A percentile compares a stretch with the other conserved stretches of the same genome.
Conservation (phyloP, 2,797 vertebrate species). For the Brachyrhaphis roseni region DNA sequence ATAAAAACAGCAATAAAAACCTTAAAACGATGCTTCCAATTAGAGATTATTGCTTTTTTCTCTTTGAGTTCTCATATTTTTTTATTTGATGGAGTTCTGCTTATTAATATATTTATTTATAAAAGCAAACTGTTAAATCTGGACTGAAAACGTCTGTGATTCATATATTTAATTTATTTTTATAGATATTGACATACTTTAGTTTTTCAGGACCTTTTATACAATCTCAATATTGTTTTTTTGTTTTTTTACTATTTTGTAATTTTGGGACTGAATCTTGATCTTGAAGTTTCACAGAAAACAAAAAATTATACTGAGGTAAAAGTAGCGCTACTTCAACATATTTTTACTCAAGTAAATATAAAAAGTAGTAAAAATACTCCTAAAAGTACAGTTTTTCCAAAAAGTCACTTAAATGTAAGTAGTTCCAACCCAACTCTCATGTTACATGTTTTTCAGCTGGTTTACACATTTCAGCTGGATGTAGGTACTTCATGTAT, state of each 20-base stretch:
- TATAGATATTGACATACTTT: background rate
- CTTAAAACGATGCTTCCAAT: background rate
- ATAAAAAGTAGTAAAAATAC: too few relatives aligned
- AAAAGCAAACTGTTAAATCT: background rate
- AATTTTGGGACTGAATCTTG: too few relatives aligned
- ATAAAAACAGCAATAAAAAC: background rate
- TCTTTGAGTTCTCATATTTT: background rate
- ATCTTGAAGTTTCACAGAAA: too few relatives aligned
- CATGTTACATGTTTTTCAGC: conserved; percentile 5
- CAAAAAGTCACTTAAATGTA: too few relatives aligned
- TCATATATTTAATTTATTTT: background rate
- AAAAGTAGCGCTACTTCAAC: too few relatives aligned
- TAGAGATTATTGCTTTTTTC: background rate
- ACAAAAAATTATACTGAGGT: too few relatives aligned
- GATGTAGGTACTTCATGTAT: conserved; percentile 31
- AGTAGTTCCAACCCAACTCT: background rate
- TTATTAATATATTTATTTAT: too few relatives aligned
- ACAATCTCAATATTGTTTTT: background rate
- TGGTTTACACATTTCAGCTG: conserved; percentile 17
- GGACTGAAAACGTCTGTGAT: background rate
- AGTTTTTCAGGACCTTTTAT: background rate
- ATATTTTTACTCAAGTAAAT: too few relatives aligned
- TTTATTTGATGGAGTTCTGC: background rate
- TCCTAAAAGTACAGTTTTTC: too few relatives aligned
- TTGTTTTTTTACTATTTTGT: background rate